Evolutionary conservation across 2,888 invertebrate species (phyloP), one percentile per base, ranked within the genome.

Genomic region (Boloria selene): DNA sequence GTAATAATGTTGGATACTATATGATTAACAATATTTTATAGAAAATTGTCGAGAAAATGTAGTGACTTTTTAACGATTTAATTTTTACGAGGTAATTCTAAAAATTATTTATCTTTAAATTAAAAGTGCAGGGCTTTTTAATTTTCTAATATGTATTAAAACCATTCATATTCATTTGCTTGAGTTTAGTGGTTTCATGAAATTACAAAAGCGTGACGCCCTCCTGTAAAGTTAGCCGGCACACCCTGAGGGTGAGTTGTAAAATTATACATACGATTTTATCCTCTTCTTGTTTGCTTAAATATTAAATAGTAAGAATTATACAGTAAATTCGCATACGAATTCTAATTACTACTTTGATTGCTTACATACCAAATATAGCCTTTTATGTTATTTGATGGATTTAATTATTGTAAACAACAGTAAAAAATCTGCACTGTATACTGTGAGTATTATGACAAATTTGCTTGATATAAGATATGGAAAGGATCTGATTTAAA

Each of bases 251-350:
- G 81, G 74, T 75, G 71, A 75, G 72, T 79, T 81, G 81, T 83
- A 77, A 81, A 84, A 84, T 84, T 82, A 82, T 80, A 78, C 77
- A 82, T 80, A 78, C 77, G 73, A 75, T 76, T 78, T 80, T 79
- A 80, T 76, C 79, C 77, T 78, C 78, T 47, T 49, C 38, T 59
- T 38, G 16, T 59, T 59, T 59, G 49, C 7, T 31, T 59, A 59
- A 59, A 31, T 38, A 17, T 1, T 38, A 38, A 38, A 38, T 10
- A 7, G 10, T 38, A 10, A 1, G 13, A 56, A 56, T 22, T 56
- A 45, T 45, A 45, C n/a, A 56, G 4, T 14, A 10, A 42, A 42
- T 56, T 56, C 16, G 16, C 0, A 49, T 59, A 31, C 49, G 38
- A 38, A 59, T 13, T 59, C 14, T 49, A 38, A 59, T 59, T 49